Percentiles rank a stretch among this genome's conserved stretches.
These are phyloP conservation scores for Spea hammondii DNA, from an alignment of 2,797 vertebrate species.

Conservation along the genomic window DNA sequence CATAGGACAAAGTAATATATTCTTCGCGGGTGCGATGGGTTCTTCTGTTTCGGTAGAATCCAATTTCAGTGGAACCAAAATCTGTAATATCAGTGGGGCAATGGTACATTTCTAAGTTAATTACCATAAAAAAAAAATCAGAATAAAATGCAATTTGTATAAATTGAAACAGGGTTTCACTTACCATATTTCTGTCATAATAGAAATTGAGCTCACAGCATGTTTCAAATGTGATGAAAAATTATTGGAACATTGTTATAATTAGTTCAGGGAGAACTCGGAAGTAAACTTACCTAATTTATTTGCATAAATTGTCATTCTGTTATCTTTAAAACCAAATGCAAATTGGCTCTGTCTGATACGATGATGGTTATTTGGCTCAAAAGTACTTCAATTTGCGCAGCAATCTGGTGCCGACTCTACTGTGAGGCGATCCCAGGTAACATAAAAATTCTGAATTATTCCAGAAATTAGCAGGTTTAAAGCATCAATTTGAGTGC, in stretches of 20 bases:
- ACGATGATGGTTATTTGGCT: slow-evolving; percentile 83
- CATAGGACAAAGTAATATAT: neutral
- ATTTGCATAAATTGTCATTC: slow-evolving; percentile 83
- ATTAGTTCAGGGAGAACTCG: slow-evolving; percentile 81
- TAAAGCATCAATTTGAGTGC: slow-evolving; percentile 95
- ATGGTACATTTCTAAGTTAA: slow-evolving; percentile 65
- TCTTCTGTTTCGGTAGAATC: slow-evolving; percentile 68
- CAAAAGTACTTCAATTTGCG: slow-evolving; percentile 83
- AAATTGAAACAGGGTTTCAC: slow-evolving; percentile 65
- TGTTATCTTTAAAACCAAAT: slow-evolving; percentile 80
- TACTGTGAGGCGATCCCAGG: slow-evolving; percentile 80
- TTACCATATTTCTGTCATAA: slow-evolving; percentile 66
- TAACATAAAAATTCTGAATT: slow-evolving; percentile 91
- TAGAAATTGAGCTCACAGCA: slow-evolving; percentile 69
- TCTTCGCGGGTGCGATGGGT: slow-evolving; percentile 42
- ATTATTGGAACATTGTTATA: slow-evolving; percentile 76
- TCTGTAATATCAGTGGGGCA: slow-evolving; percentile 52
- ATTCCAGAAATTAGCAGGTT: slow-evolving; percentile 88
- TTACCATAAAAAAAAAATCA: slow-evolving; percentile 68
- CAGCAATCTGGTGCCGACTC: slow-evolving; percentile 79
- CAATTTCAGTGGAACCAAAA: slow-evolving; percentile 64
- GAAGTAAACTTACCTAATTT: slow-evolving; percentile 84
- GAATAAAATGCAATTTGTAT: slow-evolving; percentile 67
- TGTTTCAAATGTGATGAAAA: slow-evolving; percentile 72
- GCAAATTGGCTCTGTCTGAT: slow-evolving; percentile 80